phyloP scores from a whole-genome alignment of 2,113 vertebrate genomes.

The Hucho hucho region DNA sequence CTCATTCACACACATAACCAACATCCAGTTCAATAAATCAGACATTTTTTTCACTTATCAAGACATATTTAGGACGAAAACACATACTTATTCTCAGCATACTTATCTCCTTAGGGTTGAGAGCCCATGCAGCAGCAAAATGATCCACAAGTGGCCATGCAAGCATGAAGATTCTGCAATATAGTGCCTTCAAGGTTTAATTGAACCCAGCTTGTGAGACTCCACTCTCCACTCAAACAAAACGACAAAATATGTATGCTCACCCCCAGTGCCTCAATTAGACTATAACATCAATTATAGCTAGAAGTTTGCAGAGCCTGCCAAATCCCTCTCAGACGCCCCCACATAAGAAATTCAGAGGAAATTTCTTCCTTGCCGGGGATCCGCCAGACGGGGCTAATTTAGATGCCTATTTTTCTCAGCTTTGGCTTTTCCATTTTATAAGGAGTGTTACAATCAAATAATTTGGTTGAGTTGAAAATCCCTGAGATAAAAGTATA shows the following conservation, averaged over 20 bases:
- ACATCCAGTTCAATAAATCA: slow-evolving; percentile 15
- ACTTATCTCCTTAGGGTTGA: not conserved
- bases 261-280: slow-evolving; percentile 9
- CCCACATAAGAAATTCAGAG: slow-evolving; percentile 9
- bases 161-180: not conserved
- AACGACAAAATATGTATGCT: slow-evolving; percentile 12
- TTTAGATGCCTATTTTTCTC: slow-evolving; percentile 4
- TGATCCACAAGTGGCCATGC: not conserved
- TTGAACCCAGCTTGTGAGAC: slow-evolving; percentile 14
- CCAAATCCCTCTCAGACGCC: slow-evolving; percentile 22
- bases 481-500: not conserved
- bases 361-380: slow-evolving; percentile 10
- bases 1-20: not conserved
- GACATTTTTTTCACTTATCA: not conserved
- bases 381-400: not conserved
- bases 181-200: slow-evolving; percentile 19
- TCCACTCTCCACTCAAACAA: not conserved
- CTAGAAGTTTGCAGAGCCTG: slow-evolving; percentile 9
- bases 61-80: not conserved
- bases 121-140: not conserved
- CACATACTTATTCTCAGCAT: not conserved
- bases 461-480: not conserved
- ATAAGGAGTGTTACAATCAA: not conserved
- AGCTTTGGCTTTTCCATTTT: not conserved
- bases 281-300: slow-evolving; percentile 34